phyloP scores from a whole-genome alignment of 1,140 invertebrate genomes.

The Papilio aristodemus region DNA sequence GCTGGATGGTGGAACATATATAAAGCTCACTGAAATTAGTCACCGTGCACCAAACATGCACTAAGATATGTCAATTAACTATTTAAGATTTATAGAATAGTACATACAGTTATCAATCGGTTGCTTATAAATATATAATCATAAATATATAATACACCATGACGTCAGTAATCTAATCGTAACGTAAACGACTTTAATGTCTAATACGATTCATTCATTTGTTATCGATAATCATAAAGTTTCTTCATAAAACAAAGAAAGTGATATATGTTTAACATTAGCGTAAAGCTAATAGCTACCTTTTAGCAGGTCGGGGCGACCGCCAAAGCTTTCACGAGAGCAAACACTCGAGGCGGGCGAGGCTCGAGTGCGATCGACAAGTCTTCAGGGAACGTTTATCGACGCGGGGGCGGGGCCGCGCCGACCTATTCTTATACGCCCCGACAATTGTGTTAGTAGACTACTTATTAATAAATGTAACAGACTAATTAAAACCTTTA shows the following conservation, averaged over 20 bases:
- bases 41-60: neutral
- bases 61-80: neutral
- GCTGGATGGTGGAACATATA: neutral
- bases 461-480: conserved; percentile 20
- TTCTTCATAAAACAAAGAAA: neutral
- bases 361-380: conserved; percentile 29
- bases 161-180: too few species aligned
- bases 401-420: conserved; percentile 29
- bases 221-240: too few species aligned
- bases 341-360: conserved; percentile 10
- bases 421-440: conserved; percentile 30
- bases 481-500: conserved; percentile 3
- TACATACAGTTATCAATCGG: too few species aligned
- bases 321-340: conserved; percentile 17
- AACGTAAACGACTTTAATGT: too few species aligned
- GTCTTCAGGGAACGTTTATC: conserved; percentile 31
- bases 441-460: conserved; percentile 34
- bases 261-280: neutral
- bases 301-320: neutral
- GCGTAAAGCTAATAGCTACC: neutral
- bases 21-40: neutral
- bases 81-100: neutral
- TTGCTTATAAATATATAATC: too few species aligned
- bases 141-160: too few species aligned
- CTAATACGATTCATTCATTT: too few species aligned